These are phyloP conservation scores for Prinia subflava DNA, from an alignment of 2,113 vertebrate species.

Conservation along the genomic window DNA sequence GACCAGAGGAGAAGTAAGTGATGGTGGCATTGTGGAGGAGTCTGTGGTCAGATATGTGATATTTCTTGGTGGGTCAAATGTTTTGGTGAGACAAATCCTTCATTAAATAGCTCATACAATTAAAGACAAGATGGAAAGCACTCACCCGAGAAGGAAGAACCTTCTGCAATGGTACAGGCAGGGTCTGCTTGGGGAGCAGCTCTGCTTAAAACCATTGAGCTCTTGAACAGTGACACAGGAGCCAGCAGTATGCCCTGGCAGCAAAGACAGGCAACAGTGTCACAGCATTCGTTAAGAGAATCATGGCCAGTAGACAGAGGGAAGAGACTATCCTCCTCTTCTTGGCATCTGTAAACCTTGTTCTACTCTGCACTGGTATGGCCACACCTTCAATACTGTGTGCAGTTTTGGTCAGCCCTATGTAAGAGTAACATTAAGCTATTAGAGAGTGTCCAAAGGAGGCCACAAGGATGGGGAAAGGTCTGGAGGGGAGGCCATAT, in stretches of 20 bases:
- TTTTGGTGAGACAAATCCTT: neutral
- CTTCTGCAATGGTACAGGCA: neutral
- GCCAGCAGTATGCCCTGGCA: neutral
- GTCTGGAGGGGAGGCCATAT: neutral
- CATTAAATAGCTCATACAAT: neutral
- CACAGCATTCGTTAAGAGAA: neutral
- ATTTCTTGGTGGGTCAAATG: neutral
- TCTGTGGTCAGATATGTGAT: fast-evolving
- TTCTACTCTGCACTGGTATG: neutral
- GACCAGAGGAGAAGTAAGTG: neutral
- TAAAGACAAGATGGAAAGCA: neutral
- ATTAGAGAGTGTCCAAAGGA: neutral
- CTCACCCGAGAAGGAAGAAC: neutral
- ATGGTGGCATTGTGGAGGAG: neutral
- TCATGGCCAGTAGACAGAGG: neutral
- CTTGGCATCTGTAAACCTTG: neutral
- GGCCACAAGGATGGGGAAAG: neutral
- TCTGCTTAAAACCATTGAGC: neutral
- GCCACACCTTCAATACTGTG: neutral
- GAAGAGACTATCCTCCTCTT: neutral
- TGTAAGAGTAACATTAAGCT: neutral
- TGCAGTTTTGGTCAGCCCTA: neutral
- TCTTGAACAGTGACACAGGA: neutral
- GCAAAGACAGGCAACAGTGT: neutral
- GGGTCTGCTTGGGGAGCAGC: neutral